Evolutionary conservation across 2,888 invertebrate species (phyloP).

Genomic region (Volucella zonaria): DNA sequence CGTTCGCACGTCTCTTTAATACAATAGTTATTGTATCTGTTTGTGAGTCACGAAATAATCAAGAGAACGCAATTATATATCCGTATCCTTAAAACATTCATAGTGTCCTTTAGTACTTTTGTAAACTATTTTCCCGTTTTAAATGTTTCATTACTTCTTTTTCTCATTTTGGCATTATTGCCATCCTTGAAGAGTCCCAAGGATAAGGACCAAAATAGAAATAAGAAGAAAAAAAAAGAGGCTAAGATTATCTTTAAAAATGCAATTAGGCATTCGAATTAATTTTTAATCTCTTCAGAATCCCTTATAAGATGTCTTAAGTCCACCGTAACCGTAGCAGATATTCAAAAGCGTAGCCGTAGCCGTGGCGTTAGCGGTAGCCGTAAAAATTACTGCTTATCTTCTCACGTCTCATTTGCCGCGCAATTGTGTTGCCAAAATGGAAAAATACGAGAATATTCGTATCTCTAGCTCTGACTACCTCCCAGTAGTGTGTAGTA

Average conservation of each 20-base stretch:
- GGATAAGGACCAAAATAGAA: not conserved
- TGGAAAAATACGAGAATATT: slow-evolving; percentile 5
- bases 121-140: slow-evolving; percentile 3
- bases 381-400: slow-evolving; percentile 44
- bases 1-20: too few relatives aligned
- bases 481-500: not conserved
- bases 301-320: slow-evolving; percentile 60
- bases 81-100: too few relatives aligned
- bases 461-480: too few relatives aligned
- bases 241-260: slow-evolving; percentile 51
- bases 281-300: slow-evolving; percentile 71
- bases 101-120: not conserved
- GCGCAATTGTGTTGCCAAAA: slow-evolving; percentile 61
- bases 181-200: not conserved
- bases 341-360: not conserved
- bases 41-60: too few relatives aligned
- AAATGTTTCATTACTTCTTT: not conserved
- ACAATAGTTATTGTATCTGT: too few relatives aligned
- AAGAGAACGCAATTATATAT: too few relatives aligned
- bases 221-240: not conserved
- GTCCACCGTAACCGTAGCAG: slow-evolving; percentile 46
- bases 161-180: not conserved
- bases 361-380: too few relatives aligned
- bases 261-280: slow-evolving; percentile 68
- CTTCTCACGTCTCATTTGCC: slow-evolving; percentile 65